Evolutionary conservation across 1,140 invertebrate genomes (phyloP), one percentile per base, ranked within the genome.

Genomic region (Drosophila melanogaster): DNA sequence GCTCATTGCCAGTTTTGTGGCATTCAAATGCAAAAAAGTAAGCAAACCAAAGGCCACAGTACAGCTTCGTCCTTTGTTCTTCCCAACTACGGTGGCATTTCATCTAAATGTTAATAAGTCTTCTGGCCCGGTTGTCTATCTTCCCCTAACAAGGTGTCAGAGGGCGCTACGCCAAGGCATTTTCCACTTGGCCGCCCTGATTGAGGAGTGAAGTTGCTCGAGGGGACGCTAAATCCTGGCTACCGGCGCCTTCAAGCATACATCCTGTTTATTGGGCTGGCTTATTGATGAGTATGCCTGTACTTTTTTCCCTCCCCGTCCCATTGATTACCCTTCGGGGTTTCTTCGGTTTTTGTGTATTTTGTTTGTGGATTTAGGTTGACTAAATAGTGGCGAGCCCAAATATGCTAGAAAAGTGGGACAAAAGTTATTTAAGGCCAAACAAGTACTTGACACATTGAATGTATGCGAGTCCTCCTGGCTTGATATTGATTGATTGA

Each of bases 51-150:
- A 26, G 11, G 14, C 40, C 41, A 15, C 47, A 8, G 24, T 33
- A 14, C 59, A 38, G 24, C 66, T 33, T 37, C n/a, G 40, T 17
- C 26, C 24, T 67, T 53, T 62, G 60, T 62, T 53, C 55, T 35
- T 51, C 26, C 67, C 19, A 10, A 14, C 26, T 75, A 47, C 41
- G 56, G 38, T 62, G 70, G 79, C 75, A 79, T 87, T 87, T 87
- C 83, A 87, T 87, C 83, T 87, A 87, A 87, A 87, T 87, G 83
- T 87, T 87, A 87, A 87, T 87, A 87, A 87, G 83, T 86, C 83
- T 77, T 38, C 54, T 67, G 64, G 38, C 61, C 49, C 8, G 40
- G 37, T 38, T 57, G 38, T 55, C 43, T 59, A 60, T 56, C 43
- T 50, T 53, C 58, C 22, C 61, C 59, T 79, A 87, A 87, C 84